Percentiles rank a stretch among this genome's conserved stretches.
These are phyloP conservation scores for Halocynthia roretzi DNA, from an alignment of 23 tunicate genomes.

Conservation along the genomic window DNA sequence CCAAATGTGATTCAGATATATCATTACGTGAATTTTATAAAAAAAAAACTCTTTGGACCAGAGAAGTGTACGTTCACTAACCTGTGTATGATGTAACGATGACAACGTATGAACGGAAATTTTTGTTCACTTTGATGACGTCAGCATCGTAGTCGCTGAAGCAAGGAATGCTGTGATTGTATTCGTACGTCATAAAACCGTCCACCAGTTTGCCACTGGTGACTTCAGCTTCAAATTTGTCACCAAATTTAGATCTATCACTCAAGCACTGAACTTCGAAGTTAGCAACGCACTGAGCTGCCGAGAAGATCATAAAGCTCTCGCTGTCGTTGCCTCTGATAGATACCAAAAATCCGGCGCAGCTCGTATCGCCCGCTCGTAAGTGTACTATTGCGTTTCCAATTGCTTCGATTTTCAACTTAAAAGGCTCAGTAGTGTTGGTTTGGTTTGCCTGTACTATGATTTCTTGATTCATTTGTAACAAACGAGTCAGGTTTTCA, in stretches of 20 bases:
- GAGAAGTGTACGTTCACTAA: background rate
- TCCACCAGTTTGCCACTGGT: constrained; percentile 2
- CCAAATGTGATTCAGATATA: too few relatives aligned
- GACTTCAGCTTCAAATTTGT: constrained; percentile 3
- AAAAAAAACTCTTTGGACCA: too few relatives aligned
- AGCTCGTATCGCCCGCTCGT: constrained; percentile 20
- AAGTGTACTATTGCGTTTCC: constrained; percentile 19
- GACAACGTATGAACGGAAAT: constrained; percentile 46
- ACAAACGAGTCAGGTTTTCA: background rate
- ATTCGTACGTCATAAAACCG: constrained; percentile 14
- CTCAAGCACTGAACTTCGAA: constrained; percentile 31
- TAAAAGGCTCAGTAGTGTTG: background rate
- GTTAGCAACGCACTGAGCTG: constrained; percentile 40
- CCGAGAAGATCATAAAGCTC: constrained; percentile 20
- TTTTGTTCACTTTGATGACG: constrained; percentile 34
- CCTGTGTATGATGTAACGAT: constrained; percentile 20
- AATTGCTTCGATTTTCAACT: background rate
- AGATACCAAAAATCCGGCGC: constrained; percentile 35
- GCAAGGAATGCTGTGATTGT: constrained; percentile 27
- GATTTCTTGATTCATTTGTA: background rate
- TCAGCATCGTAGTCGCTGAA: constrained; percentile 35
- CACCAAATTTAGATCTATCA: background rate
- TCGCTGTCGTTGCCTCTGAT: background rate
- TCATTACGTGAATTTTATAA: too few relatives aligned
- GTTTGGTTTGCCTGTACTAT: background rate